Evolutionary conservation across 2,113 vertebrate genomes (phyloP).

Genomic region (Ictidomys tridecemlineatus): DNA sequence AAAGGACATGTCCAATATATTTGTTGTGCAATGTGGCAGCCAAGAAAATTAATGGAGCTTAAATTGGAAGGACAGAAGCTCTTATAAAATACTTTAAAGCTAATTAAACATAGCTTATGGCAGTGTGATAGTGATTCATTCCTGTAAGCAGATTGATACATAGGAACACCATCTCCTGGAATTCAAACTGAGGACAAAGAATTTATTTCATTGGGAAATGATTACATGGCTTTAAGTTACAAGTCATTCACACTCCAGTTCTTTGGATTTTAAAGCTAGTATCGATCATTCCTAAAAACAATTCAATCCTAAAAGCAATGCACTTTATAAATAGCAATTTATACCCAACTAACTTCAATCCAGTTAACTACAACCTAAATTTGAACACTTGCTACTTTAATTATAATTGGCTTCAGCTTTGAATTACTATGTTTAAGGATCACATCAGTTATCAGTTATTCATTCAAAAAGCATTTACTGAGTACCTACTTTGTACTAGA

Average conservation of each 20-base stretch:
- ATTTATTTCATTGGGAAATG: neutral
- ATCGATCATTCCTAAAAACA: neutral
- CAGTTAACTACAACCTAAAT: neutral
- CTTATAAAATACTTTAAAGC: conserved; percentile 60
- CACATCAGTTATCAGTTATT: neutral
- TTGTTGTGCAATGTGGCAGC: conserved; percentile 38
- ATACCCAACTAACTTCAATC: neutral
- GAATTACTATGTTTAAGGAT: conserved; percentile 11
- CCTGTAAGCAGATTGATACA: conserved; percentile 26
- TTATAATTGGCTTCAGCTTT: neutral
- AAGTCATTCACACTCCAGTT: neutral
- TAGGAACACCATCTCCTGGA: conserved; percentile 1
- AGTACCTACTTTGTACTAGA: neutral
- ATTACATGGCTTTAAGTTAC: neutral
- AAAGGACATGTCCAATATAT: conserved; percentile 19
- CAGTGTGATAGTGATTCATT: neutral
- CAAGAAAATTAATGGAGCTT: conserved; percentile 55
- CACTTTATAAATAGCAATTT: neutral
- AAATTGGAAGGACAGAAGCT: conserved; percentile 9
- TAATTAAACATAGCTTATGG: conserved; percentile 66
- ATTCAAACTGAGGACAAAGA: neutral
- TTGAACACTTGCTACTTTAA: neutral
- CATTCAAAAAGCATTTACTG: neutral
- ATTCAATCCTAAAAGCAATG: conserved; percentile 40
- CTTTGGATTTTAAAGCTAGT: conserved; percentile 37